Base-by-base conservation (phyloP, 2,113 vertebrate genomes). In the Xyrauchen texanus region DNA sequence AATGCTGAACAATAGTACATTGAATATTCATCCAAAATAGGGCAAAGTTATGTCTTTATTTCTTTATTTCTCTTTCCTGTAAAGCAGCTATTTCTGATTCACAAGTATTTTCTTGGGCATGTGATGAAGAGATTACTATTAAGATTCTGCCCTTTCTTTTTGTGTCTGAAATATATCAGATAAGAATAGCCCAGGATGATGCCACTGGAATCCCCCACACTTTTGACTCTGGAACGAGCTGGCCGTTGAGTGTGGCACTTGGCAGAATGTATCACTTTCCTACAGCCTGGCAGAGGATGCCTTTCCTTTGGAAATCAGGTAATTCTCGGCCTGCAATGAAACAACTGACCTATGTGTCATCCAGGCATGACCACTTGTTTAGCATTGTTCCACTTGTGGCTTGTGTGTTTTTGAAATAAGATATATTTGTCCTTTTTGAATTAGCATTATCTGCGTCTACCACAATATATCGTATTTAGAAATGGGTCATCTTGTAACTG, bases 221-320 rank as follows among this genome's bases (percentile, higher is more conserved):
- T 78, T 55, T 83, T 88, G 87, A 90, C 90, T 87, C 88, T 86
- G 86, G 86, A 90, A 87, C 77, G 1, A 80, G 76, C 81, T 52
- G 75, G 86, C 86, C 74, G 79, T 82, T 90, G 88, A 88, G 87
- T 85, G 84, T n/a, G 64, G 64, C 71, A 80, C 82, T 90, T 90
- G 90, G 88, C 90, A 88, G 75, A 82, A 78, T 55, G 69, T 62
- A 52, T 42, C 68, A 82, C 82, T 86, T 90, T 91, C 89, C 89
- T 89, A 88, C 68, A 77, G 74, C 87, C 83, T 82, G 81, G 77
- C 49, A 86, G 79, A 91, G 86, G 88, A 83, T 85, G 69, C 70
- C 78, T 78, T 90, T 91, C 88, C 91, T 88, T 85, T 86, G 85
- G 84, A 88, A 63, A 84, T 77, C 84, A 90, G 88, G 89, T 90